Evolutionary conservation across 2,113 vertebrate species (phyloP).

Genomic region (Podilymbus podiceps): DNA sequence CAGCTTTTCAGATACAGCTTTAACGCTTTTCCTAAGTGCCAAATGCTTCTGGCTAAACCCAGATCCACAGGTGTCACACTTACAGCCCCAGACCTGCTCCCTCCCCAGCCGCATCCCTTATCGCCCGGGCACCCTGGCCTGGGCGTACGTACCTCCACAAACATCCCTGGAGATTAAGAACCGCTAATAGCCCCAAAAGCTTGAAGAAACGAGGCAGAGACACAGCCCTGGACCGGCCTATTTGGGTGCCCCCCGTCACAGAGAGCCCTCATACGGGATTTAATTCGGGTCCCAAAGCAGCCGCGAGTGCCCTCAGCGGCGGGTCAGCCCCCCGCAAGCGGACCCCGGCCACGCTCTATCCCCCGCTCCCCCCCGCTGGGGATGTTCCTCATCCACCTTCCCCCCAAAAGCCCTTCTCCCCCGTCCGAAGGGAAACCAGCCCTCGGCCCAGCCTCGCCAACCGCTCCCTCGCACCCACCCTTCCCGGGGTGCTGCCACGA

Average conservation of each 20-base stretch:
- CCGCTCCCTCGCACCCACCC: not conserved
- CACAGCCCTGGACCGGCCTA: no score
- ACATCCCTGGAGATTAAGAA: accelerated
- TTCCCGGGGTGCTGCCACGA: no score
- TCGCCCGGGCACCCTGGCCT: accelerated
- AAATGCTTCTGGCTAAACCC: not conserved
- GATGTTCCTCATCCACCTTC: not conserved
- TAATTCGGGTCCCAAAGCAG: not conserved
- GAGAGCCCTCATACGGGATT: accelerated
- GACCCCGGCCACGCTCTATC: accelerated
- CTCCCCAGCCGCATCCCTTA: not conserved
- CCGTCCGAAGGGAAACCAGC: no score
- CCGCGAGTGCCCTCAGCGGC: not conserved
- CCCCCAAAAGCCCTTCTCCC: not conserved
- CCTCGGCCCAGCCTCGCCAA: not conserved
- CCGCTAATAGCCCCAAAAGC: not conserved
- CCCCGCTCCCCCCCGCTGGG: not conserved
- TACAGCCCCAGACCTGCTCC: accelerated
- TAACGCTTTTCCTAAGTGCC: accelerated
- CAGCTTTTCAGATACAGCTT: not conserved
- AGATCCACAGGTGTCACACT: accelerated
- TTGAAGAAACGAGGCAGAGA: not conserved
- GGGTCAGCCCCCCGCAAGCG: not conserved
- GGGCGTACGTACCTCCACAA: accelerated
- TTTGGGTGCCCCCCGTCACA: accelerated